These are phyloP conservation scores for Pterocles burchelli DNA, from an alignment of 2,113 vertebrate species.

Conservation along the genomic window DNA sequence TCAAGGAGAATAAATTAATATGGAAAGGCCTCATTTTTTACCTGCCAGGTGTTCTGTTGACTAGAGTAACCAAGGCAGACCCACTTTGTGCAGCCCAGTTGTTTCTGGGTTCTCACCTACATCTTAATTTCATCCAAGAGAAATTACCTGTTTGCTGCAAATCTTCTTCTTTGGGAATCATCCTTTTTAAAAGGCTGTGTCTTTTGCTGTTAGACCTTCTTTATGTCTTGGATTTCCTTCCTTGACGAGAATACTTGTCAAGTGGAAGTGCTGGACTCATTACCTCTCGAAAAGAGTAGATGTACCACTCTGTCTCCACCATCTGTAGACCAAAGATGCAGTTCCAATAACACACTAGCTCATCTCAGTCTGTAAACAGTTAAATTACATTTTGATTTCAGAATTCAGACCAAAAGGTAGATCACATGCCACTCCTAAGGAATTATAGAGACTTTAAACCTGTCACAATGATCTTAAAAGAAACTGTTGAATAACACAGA, in stretches of 20 bases:
- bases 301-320: neutral
- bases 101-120: neutral
- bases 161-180: neutral
- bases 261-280: neutral
- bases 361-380: neutral
- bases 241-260: neutral
- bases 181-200: neutral
- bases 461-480: neutral
- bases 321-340: neutral
- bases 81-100: fast-evolving
- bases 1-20: neutral
- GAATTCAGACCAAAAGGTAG: neutral
- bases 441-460: neutral
- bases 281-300: neutral
- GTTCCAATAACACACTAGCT: neutral
- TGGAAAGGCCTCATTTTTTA: neutral
- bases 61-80: neutral
- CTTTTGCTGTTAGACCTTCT: neutral
- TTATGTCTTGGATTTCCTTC: neutral
- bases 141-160: neutral
- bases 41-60: neutral
- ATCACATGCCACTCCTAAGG: neutral
- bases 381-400: neutral
- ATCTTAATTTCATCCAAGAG: neutral
- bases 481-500: neutral